Conservation (phyloP, 2,797 vertebrate genomes). For the Parambassis ranga region DNA sequence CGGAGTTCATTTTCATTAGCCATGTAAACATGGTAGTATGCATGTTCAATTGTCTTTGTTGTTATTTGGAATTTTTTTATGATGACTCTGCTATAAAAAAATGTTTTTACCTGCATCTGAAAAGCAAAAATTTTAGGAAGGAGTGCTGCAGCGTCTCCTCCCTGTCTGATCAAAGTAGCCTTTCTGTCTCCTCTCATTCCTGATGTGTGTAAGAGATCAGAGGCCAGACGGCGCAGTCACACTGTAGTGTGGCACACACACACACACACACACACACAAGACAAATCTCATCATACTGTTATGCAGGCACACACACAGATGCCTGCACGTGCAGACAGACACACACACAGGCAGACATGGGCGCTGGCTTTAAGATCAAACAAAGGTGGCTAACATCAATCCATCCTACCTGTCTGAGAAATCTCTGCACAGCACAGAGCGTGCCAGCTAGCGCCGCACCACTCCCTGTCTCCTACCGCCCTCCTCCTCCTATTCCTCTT, state of each 20-base stretch:
- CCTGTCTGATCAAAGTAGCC: conserved; percentile 80
- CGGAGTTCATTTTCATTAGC: neutral
- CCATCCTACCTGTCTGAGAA: conserved; percentile 71
- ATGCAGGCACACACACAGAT: conserved; percentile 27
- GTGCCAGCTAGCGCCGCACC: conserved; percentile 27
- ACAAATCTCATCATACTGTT: conserved; percentile 45
- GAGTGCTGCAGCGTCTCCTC: conserved; percentile 18
- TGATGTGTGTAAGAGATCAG: conserved; percentile 75
- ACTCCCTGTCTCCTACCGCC: conserved; percentile 18
- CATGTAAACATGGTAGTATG: neutral
- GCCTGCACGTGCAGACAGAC: conserved; percentile 35
- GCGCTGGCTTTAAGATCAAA: conserved; percentile 80
- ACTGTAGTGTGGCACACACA: conserved; percentile 7
- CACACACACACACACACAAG: conserved; percentile 7
- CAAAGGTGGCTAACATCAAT: conserved; percentile 73
- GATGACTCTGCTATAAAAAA: no score
- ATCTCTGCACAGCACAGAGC: conserved; percentile 31
- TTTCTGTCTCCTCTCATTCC: conserved; percentile 72
- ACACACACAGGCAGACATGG: conserved; percentile 16
- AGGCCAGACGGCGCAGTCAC: conserved; percentile 52
- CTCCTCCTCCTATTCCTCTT: neutral
- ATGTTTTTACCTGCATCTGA: no score
- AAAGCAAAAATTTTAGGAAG: neutral
- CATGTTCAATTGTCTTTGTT: no score
- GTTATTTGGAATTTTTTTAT: no score